Conservation (phyloP, 2,888 invertebrate genomes). For the Eupithecia subumbrata region DNA sequence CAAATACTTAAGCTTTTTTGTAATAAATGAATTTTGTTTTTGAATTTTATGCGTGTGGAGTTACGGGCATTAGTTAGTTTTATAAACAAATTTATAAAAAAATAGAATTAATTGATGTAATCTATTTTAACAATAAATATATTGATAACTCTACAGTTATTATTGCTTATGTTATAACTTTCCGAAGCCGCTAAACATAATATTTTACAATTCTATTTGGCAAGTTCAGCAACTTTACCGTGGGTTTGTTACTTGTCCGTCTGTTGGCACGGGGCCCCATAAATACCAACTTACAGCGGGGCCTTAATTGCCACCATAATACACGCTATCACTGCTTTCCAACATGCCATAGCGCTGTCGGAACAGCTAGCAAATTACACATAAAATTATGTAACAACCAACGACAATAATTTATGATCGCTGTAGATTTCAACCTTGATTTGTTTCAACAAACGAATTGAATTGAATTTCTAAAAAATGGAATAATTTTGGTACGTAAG, state of each 20-base stretch:
- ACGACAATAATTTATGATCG: neutral
- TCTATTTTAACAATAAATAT: neutral
- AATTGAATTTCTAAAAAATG: too few species aligned
- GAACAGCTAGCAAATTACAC: neutral
- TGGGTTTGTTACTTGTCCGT: slow-evolving; percentile 13
- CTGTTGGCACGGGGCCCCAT: slow-evolving; percentile 17
- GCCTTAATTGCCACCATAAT: slow-evolving; percentile 43
- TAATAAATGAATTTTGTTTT: too few species aligned
- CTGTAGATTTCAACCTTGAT: neutral
- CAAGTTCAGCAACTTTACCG: slow-evolving; percentile 3
- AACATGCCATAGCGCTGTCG: slow-evolving; percentile 20
- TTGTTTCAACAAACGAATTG: too few species aligned
- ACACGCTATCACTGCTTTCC: slow-evolving; percentile 42
- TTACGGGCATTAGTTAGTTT: neutral
- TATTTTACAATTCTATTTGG: slow-evolving; percentile 6
- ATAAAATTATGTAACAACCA: neutral
- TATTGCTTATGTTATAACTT: neutral
- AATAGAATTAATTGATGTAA: too few species aligned
- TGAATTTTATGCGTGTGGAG: neutral
- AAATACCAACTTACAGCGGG: slow-evolving; percentile 30
- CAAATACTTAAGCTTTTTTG: neutral
- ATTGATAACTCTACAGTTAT: neutral
- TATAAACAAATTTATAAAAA: too few species aligned
- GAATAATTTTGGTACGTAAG: neutral
- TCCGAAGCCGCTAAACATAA: neutral